A percentile compares a stretch with the other conserved stretches of the same genome.
Evolutionary conservation across 2,113 vertebrate genomes (phyloP).

Genomic region (Lethenteron reissneri): DNA sequence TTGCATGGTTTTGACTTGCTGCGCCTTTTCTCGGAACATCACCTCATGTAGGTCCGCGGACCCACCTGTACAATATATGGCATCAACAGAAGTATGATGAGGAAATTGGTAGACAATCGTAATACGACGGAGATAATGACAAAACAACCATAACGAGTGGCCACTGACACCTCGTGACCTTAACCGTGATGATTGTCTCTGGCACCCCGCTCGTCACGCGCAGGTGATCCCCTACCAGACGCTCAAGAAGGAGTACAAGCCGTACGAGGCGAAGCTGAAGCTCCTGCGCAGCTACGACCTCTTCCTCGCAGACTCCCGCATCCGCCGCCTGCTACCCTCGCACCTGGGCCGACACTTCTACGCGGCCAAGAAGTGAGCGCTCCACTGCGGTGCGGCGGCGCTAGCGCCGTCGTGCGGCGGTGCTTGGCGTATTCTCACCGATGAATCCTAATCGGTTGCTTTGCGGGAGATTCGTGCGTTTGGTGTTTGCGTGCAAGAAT

Average conservation of each 20-base stretch:
- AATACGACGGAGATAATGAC: too few relatives aligned
- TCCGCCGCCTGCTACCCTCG: slow-evolving; percentile 42
- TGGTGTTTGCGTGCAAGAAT: too few relatives aligned
- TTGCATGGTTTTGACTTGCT: too few relatives aligned
- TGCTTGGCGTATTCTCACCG: slow-evolving; percentile 8
- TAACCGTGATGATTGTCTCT: not conserved
- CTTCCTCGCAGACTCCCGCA: slow-evolving; percentile 47
- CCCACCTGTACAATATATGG: too few relatives aligned
- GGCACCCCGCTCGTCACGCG: not conserved
- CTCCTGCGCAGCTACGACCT: slow-evolving; percentile 43
- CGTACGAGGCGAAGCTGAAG: slow-evolving; percentile 44
- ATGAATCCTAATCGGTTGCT: not conserved
- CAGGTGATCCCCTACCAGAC: slow-evolving; percentile 48
- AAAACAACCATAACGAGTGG: too few relatives aligned
- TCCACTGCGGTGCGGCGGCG: too few relatives aligned
- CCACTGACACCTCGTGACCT: too few relatives aligned
- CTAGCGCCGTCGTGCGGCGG: not conserved
- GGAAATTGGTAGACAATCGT: too few relatives aligned
- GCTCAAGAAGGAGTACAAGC: slow-evolving; percentile 52
- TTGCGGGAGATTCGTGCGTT: not conserved
- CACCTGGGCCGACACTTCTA: slow-evolving; percentile 66
- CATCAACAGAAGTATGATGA: too few relatives aligned
- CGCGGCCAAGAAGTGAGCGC: slow-evolving; percentile 36
- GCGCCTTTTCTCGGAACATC: too few relatives aligned
- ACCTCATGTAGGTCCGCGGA: too few relatives aligned